Conservation (phyloP, 2,888 invertebrate species). For the Epinotia nisella region DNA sequence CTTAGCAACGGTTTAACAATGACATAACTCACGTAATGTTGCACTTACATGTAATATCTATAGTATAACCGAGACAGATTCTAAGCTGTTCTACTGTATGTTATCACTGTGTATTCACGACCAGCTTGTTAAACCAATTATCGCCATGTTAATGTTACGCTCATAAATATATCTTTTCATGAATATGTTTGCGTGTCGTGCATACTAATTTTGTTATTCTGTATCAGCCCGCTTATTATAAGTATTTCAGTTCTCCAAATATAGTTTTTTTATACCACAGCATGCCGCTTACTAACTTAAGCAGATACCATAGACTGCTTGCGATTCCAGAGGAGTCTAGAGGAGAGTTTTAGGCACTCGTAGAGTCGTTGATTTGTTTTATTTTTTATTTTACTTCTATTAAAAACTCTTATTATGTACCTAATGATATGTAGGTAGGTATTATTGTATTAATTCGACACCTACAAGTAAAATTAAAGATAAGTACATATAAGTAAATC, state of each 20-base stretch:
- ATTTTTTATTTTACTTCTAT: too few relatives aligned
- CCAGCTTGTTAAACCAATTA: constrained; percentile 43
- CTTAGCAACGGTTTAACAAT: constrained; percentile 24
- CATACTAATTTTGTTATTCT: constrained; percentile 37
- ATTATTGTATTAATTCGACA: too few relatives aligned
- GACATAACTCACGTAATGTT: neutral
- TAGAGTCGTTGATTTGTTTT: too few relatives aligned
- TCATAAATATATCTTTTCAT: constrained; percentile 41
- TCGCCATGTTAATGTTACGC: constrained; percentile 40
- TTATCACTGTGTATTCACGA: constrained; percentile 34
- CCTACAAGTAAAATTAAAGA: too few relatives aligned
- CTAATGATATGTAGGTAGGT: too few relatives aligned
- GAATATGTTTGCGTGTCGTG: constrained; percentile 44
- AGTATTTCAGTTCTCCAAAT: constrained; percentile 6
- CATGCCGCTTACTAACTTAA: too few relatives aligned
- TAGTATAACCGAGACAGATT: neutral
- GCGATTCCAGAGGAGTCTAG: too few relatives aligned
- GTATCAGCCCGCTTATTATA: constrained; percentile 9
- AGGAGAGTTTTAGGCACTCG: too few relatives aligned
- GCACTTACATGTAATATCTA: neutral
- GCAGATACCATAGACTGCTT: too few relatives aligned
- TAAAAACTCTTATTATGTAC: too few relatives aligned
- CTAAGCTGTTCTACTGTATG: constrained; percentile 19
- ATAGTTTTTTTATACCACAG: neutral
- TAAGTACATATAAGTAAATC: too few relatives aligned